Conservation (phyloP, 2,888 invertebrate species). For the Cosmorhoe ocellata region DNA sequence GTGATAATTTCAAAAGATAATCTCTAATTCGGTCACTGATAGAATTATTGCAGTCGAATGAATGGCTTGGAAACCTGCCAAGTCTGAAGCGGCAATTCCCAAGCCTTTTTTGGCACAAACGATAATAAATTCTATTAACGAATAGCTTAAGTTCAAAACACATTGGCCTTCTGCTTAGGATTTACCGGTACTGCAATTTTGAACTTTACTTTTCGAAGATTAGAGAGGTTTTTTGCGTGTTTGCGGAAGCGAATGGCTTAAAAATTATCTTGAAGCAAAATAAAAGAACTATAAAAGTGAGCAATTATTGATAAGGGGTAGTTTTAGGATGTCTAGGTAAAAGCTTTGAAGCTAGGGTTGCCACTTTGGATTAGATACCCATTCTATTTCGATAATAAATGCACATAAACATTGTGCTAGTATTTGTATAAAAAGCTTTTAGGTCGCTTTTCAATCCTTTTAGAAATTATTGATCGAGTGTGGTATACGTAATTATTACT, state of each 20-base stretch:
- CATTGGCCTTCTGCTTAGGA: slow-evolving; percentile 32
- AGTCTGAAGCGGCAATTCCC: slow-evolving; percentile 22
- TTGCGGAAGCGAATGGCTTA: not conserved
- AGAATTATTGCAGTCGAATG: slow-evolving; percentile 62
- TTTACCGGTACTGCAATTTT: slow-evolving; percentile 28
- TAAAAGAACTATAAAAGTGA: slow-evolving; percentile 6
- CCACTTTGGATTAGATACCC: not conserved
- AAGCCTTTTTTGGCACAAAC: slow-evolving; percentile 34
- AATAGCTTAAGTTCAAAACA: slow-evolving; percentile 39
- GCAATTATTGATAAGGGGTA: slow-evolving; percentile 12
- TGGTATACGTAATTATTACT: too few species aligned
- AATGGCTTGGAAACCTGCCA: slow-evolving; percentile 60
- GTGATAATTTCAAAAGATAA: slow-evolving; percentile 53
- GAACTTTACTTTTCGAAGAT: slow-evolving; percentile 17
- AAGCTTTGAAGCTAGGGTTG: not conserved
- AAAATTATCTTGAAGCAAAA: slow-evolving; percentile 11
- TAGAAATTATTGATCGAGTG: too few species aligned
- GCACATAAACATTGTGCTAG: too few species aligned
- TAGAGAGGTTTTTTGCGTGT: slow-evolving; percentile 23
- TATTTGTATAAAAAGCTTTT: too few species aligned
- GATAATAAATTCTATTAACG: slow-evolving; percentile 42
- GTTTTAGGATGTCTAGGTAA: not conserved
- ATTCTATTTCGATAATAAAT: too few species aligned
- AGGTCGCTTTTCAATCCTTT: too few species aligned
- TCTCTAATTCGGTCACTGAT: slow-evolving; percentile 58